These are phyloP conservation scores for Eucera pruinosa DNA, from an alignment of 2,888 invertebrate genomes.

Conservation along the genomic window DNA sequence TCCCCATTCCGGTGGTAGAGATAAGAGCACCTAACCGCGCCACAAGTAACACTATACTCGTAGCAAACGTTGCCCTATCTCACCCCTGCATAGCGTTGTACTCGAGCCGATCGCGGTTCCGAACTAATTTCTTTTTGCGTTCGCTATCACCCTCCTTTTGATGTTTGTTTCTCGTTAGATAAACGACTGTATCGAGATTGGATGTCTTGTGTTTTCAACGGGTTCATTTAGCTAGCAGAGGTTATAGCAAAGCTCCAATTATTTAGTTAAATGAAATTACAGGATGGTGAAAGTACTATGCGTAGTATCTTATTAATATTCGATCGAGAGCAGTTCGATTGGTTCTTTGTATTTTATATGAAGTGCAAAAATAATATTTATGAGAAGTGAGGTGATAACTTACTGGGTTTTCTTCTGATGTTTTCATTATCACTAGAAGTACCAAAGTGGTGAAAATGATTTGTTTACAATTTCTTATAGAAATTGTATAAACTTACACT, in stretches of 20 bases:
- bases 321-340: no score
- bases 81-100: slow-evolving; percentile 50
- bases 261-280: neutral
- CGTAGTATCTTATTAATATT: no score
- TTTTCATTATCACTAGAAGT: no score
- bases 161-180: neutral
- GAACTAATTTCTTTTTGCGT: slow-evolving; percentile 6
- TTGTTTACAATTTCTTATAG: no score
- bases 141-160: neutral
- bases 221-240: neutral
- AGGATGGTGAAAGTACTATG: neutral
- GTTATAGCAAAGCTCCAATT: neutral
- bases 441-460: no score
- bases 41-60: slow-evolving; percentile 54
- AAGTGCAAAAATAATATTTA: no score
- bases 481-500: no score
- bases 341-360: no score
- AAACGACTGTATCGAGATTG: neutral
- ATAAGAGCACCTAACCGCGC: slow-evolving; percentile 59
- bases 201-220: neutral
- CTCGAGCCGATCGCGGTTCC: slow-evolving; percentile 25
- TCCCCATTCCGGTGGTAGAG: slow-evolving; percentile 63
- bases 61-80: slow-evolving; percentile 58
- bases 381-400: no score
- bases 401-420: no score